These are phyloP conservation scores for Criorhina ranunculi DNA, from an alignment of 2,888 invertebrate species.

Conservation along the genomic window DNA sequence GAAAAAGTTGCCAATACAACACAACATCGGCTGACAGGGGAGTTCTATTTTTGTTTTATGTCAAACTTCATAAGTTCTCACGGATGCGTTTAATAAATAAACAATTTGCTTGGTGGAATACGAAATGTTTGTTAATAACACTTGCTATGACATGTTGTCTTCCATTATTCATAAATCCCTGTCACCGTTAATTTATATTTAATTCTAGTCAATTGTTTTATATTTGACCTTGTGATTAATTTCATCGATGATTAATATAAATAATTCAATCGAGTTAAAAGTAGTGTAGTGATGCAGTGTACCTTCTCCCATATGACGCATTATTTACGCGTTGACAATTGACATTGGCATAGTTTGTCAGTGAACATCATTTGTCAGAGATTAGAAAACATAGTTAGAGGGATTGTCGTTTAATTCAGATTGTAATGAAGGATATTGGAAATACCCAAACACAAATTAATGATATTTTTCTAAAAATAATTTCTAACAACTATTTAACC, in stretches of 20 bases:
- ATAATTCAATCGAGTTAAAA: not conserved
- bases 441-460: not conserved
- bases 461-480: not conserved
- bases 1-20: too few species aligned
- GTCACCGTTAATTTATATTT: slow-evolving; percentile 6
- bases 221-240: not conserved
- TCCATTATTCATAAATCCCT: slow-evolving; percentile 3
- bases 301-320: slow-evolving; percentile 37
- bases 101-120: not conserved
- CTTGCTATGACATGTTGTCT: not conserved
- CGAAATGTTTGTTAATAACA: not conserved
- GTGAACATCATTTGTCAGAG: slow-evolving; percentile 9
- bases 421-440: not conserved
- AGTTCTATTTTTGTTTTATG: too few species aligned
- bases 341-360: slow-evolving; percentile 17
- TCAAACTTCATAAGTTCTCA: too few species aligned
- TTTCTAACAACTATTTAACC: not conserved
- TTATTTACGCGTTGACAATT: slow-evolving; percentile 12
- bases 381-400: not conserved
- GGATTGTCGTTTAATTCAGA: not conserved
- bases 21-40: too few species aligned
- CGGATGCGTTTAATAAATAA: too few species aligned
- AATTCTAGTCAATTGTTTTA: slow-evolving; percentile 2
- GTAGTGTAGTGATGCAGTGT: not conserved
- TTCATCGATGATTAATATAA: slow-evolving; percentile 1